These are phyloP conservation scores for Ptilonorhynchus violaceus DNA, from an alignment of 2,113 vertebrate species.

Conservation along the genomic window DNA sequence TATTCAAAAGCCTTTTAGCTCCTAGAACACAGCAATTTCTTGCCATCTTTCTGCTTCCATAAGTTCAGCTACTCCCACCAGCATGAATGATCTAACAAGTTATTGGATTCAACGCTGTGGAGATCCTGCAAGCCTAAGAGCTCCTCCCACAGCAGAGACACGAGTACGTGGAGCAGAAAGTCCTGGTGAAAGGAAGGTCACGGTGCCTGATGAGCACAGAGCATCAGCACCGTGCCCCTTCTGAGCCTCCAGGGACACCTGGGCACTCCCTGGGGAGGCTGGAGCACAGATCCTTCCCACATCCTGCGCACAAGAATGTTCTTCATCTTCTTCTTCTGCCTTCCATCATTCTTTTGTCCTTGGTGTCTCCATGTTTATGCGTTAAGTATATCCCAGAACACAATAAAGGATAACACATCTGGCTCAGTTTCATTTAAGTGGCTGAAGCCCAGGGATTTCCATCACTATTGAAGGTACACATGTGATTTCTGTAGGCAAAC, in stretches of 20 bases:
- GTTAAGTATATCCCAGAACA: neutral
- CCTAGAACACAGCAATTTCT: neutral
- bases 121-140: neutral
- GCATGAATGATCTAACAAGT: neutral
- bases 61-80: neutral
- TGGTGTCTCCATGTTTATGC: neutral
- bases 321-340: neutral
- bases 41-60: neutral
- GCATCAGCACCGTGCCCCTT: neutral
- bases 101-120: neutral
- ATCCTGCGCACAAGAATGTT: accelerated
- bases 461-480: neutral
- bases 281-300: neutral
- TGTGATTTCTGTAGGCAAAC: neutral
- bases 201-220: neutral
- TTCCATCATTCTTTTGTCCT: neutral
- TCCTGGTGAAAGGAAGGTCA: neutral
- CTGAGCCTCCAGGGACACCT: neutral
- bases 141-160: neutral
- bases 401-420: neutral
- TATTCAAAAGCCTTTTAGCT: neutral
- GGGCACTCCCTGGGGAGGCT: neutral
- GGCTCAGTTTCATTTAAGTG: neutral
- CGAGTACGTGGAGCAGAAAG: neutral
- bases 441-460: neutral